Evolutionary conservation across 2,888 invertebrate species (phyloP).

Genomic region (Acronicta aceris): DNA sequence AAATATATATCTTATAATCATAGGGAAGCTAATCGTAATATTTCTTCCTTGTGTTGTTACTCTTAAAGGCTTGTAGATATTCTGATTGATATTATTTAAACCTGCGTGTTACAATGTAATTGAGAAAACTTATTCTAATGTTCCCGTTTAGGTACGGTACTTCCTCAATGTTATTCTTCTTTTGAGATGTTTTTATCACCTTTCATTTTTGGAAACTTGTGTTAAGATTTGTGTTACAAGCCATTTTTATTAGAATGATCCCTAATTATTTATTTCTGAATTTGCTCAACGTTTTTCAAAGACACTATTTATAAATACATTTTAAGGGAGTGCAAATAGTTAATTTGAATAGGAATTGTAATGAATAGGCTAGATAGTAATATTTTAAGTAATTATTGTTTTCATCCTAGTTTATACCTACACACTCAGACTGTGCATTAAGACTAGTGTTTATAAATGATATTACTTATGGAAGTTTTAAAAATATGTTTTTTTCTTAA

Average conservation of each 20-base stretch:
- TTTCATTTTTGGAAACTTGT: constrained; percentile 41
- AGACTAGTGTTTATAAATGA: constrained; percentile 45
- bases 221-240: constrained; percentile 55
- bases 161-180: constrained; percentile 45
- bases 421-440: constrained; percentile 51
- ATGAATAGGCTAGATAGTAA: constrained; percentile 61
- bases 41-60: constrained; percentile 32
- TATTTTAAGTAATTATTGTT: constrained; percentile 55
- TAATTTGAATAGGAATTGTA: constrained; percentile 65
- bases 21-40: constrained; percentile 35
- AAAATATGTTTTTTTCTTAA: constrained; percentile 28
- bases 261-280: constrained; percentile 64
- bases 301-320: constrained; percentile 58
- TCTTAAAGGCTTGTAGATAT: constrained; percentile 37
- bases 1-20: no score
- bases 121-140: constrained; percentile 24
- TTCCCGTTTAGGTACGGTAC: constrained; percentile 39
- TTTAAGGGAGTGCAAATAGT: constrained; percentile 58
- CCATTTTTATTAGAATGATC: constrained; percentile 52
- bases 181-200: constrained; percentile 51
- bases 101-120: constrained; percentile 39
- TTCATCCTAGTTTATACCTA: constrained; percentile 56
- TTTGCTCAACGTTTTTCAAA: constrained; percentile 77
- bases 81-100: constrained; percentile 32
- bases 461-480: constrained; percentile 30